Base-by-base conservation (phyloP, 2,113 vertebrate genomes). In the Plecotus auritus region DNA sequence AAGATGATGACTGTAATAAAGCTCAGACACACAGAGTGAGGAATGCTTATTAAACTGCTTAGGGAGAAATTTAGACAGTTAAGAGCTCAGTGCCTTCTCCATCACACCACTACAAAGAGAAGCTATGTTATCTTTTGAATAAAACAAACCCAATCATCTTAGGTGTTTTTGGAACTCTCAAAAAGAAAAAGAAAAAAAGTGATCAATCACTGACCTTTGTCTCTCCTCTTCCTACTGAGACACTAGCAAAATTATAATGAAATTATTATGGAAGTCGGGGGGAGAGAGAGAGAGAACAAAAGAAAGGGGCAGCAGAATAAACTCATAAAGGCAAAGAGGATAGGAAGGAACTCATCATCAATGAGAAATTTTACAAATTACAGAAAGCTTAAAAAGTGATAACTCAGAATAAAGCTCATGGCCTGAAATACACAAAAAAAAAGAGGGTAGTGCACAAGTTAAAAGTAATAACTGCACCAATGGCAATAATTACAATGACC, bases 41-140 rank as follows among this genome's bases (percentile, higher is more conserved):
- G 72, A 9, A 1, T 5, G 1, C 12, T n/a, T 20, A 13, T 0
- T 0, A 30, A 74, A 26, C 35, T 30, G 9, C 23, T 30, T 30
- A 40, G 37, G 11, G 2, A 30, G 37, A 80, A 20, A 10, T 13
- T 56, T 14, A 12, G n/a, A 80, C 30, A 67, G 37, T 16, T 47
- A 35, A 54, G 66, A 81, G 49, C 11, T 66, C 47, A 14, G 23
- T 2, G 2, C 4, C 20, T 12, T 37, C 82, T 72, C 23, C 47
- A 20, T 66, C 56, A n/a, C 11, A 28, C 16, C 14, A 7, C 40
- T 69, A 5, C 11, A n/a, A 20, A 40, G 20, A 56, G 40, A 69
- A 32, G 16, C 2, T 45, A 16, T 5, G 32, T 45, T 42, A 64
- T 30, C 83, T 85, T 69, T 72, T 70, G 14, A 64, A 80, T 26